Evolutionary conservation across 2,113 vertebrate species (phyloP).

Genomic region (Cinclus mexicanus): DNA sequence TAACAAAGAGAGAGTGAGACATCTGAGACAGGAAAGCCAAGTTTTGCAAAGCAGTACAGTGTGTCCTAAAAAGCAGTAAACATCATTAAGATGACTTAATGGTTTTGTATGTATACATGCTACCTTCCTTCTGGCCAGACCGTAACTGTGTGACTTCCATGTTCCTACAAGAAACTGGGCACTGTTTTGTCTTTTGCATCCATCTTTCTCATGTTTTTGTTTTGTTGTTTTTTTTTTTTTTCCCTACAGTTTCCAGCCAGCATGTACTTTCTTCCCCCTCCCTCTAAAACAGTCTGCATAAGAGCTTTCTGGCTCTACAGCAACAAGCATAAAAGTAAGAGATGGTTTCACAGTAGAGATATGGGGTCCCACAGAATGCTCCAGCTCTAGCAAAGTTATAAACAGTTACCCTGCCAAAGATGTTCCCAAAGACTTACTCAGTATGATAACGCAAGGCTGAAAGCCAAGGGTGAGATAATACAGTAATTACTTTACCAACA

Average conservation of each 20-base stretch:
- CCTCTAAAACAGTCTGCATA: background rate
- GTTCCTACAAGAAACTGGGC: background rate
- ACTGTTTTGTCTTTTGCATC: background rate
- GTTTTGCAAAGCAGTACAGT: background rate
- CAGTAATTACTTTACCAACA: slow-evolving; percentile 63
- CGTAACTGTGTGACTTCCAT: background rate
- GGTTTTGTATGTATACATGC: background rate
- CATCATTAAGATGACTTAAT: background rate
- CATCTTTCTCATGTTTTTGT: background rate
- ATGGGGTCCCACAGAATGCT: background rate
- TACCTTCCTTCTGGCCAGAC: background rate
- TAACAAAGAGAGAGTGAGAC: background rate
- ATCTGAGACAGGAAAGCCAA: slow-evolving; percentile 10
- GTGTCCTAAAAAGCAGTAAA: slow-evolving; percentile 12
- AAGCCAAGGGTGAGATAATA: slow-evolving; percentile 73
- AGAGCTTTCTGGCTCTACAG: background rate
- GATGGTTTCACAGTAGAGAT: background rate
- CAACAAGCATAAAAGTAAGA: background rate
- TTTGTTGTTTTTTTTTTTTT: background rate
- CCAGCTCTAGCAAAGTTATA: background rate
- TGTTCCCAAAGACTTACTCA: slow-evolving; percentile 51
- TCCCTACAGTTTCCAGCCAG: background rate
- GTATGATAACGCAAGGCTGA: slow-evolving; percentile 47
- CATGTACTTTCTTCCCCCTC: background rate
- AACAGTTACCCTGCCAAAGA: slow-evolving; percentile 51